phyloP scores from a whole-genome alignment of 2,888 invertebrate species.

The Drosophila sordidapex region DNA sequence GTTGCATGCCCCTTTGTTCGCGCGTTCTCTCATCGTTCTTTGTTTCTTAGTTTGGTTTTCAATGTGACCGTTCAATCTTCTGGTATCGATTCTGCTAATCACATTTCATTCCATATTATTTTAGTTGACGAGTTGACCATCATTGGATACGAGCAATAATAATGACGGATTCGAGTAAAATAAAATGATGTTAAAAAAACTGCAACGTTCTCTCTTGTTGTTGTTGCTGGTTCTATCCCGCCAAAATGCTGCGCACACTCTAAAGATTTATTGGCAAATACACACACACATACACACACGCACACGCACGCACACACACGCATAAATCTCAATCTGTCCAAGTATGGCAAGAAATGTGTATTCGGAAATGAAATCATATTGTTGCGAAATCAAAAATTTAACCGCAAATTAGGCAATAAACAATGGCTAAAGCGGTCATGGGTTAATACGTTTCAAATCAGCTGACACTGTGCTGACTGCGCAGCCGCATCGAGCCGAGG shows the following conservation, averaged over 20 bases:
- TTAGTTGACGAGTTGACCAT: too few species aligned
- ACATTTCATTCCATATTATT: too few species aligned
- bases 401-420: constrained; percentile 76
- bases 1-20: neutral
- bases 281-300: neutral
- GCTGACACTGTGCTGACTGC: constrained; percentile 24
- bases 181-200: too few species aligned
- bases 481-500: too few species aligned
- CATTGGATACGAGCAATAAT: too few species aligned
- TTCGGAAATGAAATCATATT: constrained; percentile 56
- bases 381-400: constrained; percentile 65
- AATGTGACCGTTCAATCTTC: neutral
- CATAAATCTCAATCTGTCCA: constrained; percentile 76
- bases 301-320: constrained; percentile 7
- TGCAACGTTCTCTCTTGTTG: neutral
- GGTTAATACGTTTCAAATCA: constrained; percentile 75
- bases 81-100: too few species aligned
- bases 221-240: constrained; percentile 39
- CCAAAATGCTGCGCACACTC: constrained; percentile 47
- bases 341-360: constrained; percentile 26
- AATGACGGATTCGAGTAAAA: too few species aligned
- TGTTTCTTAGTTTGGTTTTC: neutral
- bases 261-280: constrained; percentile 59
- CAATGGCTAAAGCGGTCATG: constrained; percentile 76
- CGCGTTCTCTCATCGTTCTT: constrained; percentile 2